Percentiles rank a stretch among this genome's conserved stretches.
phyloP scores from a whole-genome alignment of 2,113 vertebrate species.

The Corythoichthys intestinalis region DNA sequence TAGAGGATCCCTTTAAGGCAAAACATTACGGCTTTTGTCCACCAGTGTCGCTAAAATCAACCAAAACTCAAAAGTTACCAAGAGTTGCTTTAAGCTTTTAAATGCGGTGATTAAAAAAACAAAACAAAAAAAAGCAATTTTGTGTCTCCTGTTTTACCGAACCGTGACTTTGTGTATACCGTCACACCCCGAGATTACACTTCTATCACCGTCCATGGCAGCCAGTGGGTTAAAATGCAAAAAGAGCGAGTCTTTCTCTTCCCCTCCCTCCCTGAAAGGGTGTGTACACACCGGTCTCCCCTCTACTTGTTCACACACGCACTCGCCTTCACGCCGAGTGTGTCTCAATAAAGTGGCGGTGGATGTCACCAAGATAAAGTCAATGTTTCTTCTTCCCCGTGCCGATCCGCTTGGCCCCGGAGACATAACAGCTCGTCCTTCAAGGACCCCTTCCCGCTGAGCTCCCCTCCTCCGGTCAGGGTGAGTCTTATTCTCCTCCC shows the following conservation, averaged over 20 bases:
- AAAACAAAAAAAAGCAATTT: no score
- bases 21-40: no score
- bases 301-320: slow-evolving; percentile 61
- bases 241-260: background rate
- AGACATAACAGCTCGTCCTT: slow-evolving; percentile 24
- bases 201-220: no score
- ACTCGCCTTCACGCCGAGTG: slow-evolving; percentile 41
- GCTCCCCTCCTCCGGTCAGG: slow-evolving; percentile 46
- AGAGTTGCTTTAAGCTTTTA: no score
- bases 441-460: slow-evolving; percentile 23
- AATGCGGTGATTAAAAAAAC: no score
- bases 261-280: slow-evolving; percentile 48
- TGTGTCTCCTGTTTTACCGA: no score
- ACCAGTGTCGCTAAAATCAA: no score
- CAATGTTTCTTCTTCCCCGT: background rate
- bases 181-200: no score
- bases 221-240: background rate
- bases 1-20: no score
- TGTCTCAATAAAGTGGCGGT: slow-evolving; percentile 1
- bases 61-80: no score
- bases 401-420: slow-evolving; percentile 1
- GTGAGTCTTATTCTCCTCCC: slow-evolving; percentile 11
- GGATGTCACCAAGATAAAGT: slow-evolving; percentile 27
- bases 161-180: no score
- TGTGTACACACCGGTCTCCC: slow-evolving; percentile 53